These are phyloP conservation scores for Corythornis madagascariensis DNA, from an alignment of 2,113 vertebrate species.

Conservation along the genomic window DNA sequence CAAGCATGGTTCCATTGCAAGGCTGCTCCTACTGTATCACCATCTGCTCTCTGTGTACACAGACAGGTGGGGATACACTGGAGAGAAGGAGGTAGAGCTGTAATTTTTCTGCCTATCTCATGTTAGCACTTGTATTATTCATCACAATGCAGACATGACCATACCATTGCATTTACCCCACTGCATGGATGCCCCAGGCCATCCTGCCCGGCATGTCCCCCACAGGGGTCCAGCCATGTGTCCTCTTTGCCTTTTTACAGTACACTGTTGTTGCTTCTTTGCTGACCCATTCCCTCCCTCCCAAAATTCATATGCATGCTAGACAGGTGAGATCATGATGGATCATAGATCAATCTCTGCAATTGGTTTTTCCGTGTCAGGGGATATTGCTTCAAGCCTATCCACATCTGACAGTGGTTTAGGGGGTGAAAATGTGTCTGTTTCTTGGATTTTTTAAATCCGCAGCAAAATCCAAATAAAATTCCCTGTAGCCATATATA, in stretches of 20 bases:
- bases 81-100: neutral
- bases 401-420: neutral
- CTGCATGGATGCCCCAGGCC: neutral
- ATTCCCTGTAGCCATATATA: neutral
- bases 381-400: constrained; percentile 10
- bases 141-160: neutral
- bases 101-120: neutral
- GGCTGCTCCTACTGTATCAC: constrained; percentile 25
- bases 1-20: neutral
- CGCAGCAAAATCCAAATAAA: neutral
- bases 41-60: constrained; percentile 36
- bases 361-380: neutral
- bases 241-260: neutral
- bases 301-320: neutral
- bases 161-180: neutral
- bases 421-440: neutral
- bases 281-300: neutral
- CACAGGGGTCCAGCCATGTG: neutral
- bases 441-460: constrained; percentile 17
- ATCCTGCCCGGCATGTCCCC: neutral
- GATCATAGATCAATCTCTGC: constrained; percentile 9
- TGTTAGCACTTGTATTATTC: neutral
- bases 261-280: neutral
- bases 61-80: constrained; percentile 22
- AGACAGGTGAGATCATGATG: neutral